Evolutionary conservation across 2,797 vertebrate species (phyloP), one percentile per base, ranked within the genome.

Genomic region (Fistularia commersonii): DNA sequence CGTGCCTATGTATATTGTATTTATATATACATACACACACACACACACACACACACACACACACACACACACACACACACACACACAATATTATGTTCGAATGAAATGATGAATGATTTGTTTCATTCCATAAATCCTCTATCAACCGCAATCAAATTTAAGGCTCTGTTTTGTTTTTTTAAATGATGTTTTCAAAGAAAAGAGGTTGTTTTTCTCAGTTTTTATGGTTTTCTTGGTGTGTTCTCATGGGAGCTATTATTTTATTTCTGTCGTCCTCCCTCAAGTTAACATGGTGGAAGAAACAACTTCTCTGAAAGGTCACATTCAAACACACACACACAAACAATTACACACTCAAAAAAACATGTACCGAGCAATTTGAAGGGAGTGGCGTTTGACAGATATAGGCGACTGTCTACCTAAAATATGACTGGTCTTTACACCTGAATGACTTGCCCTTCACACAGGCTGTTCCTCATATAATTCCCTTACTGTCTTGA

Each of bases 291-390:
- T 10, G 9, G 32, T 50, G 39, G 62, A 57, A 77, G 58, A 67
- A 69, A 38, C 52, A 59, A 60, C 57, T 60, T 59, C 75, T 68
- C 65, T 54, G 45, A 62, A 72, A 77, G 61, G 74, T 69, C 59
- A 68, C 53, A 47, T 49, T 36, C 38, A 49, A 46, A 55, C 43
- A 51, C 44, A 53, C 1, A 38, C 46, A 47, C 14, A 48, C 45
- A 47, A 11, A 38, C 39, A 43, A 64, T 60, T 56, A 23, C 23
- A 23, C 23, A 23, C 23, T 23, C 23, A 23, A 2, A 23, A 23
- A 23, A 23, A 23, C 23, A 23, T 23, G 23, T 23, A 2, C 2
- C 23, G 23, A 23, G 23, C 23, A 23, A 23, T 23, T 23, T 45
- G 35, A 56, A 56, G 54, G 45, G 55, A 64, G 68, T 52, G 52